Conservation (phyloP, 2,113 vertebrate genomes). For the Entomyzon cyanotis region DNA sequence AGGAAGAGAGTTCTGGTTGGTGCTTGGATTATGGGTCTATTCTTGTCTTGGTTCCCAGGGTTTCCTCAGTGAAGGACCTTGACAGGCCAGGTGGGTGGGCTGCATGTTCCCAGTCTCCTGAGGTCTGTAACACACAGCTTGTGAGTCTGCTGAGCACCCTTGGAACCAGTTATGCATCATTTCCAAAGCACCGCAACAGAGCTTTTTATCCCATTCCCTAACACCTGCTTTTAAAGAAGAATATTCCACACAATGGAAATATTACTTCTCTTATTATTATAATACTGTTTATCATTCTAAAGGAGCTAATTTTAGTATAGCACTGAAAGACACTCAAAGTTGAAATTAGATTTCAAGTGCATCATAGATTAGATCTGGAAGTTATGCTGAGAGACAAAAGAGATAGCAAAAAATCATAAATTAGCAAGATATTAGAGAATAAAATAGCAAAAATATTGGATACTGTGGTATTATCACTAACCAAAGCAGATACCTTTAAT, state of each 20-base stretch:
- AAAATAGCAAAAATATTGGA: background rate
- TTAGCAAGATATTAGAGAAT: background rate
- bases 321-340: background rate
- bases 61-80: background rate
- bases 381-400: background rate
- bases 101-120: background rate
- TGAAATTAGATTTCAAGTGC: background rate
- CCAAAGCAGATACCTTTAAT: background rate
- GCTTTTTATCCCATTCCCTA: background rate
- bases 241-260: background rate
- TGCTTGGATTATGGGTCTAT: background rate
- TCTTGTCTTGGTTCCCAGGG: background rate
- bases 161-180: background rate
- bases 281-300: background rate
- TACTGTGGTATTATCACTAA: background rate
- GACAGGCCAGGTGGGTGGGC: background rate
- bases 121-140: background rate
- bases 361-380: background rate
- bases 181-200: background rate
- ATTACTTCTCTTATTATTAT: background rate
- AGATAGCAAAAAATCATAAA: background rate
- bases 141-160: background rate
- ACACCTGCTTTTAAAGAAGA: background rate
- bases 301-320: background rate
- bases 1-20: background rate